A percentile compares a stretch with the other conserved stretches of the same genome.
phyloP scores from a whole-genome alignment of 2,113 vertebrate genomes.

The Emydura subglobosa region DNA sequence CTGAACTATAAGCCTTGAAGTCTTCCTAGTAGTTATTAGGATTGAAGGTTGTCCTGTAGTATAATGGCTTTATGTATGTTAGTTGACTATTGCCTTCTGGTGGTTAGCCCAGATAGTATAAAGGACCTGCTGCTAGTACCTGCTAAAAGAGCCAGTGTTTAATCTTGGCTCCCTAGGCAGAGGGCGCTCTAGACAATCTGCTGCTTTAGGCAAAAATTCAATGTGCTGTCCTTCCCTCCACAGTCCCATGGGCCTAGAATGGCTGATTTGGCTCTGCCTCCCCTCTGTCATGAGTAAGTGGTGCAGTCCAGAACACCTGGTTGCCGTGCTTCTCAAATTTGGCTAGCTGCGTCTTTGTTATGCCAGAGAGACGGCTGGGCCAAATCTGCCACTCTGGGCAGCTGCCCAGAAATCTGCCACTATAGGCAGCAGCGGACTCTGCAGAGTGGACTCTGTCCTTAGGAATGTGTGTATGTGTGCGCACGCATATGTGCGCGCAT shows the following conservation, averaged over 20 bases:
- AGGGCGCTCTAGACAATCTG: not conserved
- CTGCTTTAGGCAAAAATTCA: not conserved
- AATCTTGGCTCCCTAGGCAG: fast-evolving
- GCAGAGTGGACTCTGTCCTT: not conserved
- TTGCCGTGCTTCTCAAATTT: not conserved
- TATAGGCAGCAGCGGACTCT: not conserved
- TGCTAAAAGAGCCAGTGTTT: fast-evolving
- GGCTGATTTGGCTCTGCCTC: not conserved
- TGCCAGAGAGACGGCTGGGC: not conserved
- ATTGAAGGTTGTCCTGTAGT: not conserved
- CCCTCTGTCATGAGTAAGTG: not conserved
- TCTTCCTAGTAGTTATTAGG: not conserved
- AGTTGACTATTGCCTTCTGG: not conserved
- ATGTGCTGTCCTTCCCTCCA: not conserved
- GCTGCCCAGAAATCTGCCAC: not conserved
- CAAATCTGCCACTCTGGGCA: not conserved
- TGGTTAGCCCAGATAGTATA: not conserved
- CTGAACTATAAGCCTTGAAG: not conserved
- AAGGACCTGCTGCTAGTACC: not conserved
- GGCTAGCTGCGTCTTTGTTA: not conserved
- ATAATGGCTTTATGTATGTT: not conserved
- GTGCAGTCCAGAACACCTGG: not conserved
- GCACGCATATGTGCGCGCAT: not conserved
- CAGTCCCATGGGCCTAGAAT: not conserved
- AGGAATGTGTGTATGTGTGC: not conserved